Evolutionary conservation across 2,797 vertebrate genomes (phyloP), one percentile per base, ranked within the genome.

Genomic region (Phoebastria nigripes): DNA sequence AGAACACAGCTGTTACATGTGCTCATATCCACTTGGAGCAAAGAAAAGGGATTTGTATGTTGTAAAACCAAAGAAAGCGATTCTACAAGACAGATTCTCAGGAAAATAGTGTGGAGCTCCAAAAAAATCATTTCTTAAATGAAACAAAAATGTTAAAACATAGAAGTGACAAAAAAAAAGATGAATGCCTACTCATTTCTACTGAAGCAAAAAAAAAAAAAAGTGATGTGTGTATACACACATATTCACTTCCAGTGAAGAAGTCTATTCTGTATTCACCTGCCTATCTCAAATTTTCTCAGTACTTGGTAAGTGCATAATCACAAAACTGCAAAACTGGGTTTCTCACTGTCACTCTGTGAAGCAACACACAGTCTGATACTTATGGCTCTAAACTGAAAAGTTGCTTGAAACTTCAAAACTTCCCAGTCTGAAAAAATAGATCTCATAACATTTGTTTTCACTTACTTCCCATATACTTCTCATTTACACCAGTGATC

Each of bases 61-160:
- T 56, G 39, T 63, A 46, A 65, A 72, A 39, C 12, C 1, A 1
- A 44, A 59, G 9, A 51, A 51, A 56, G 37, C 0, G 1, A 31
- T 47, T 47, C 21, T 42, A 62, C 41, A 52, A 55, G 44, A 69
- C 11, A 62, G 24, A 31, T 63, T 77, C 9, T 42, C 31, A 47
- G 39, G 25, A 44, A 69, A 87, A 71, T 6, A 29, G 29, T 28
- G 19, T 37, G 24, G 79, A 72, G 19, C 12, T 61, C 35, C 4
- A 54, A 66, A 72, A 54, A 77, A 49, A 61, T 24, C 15, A 5
- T 39, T 37, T 49, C 46, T 61, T 66, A 59, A 76, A 41, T 62
- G 31, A 65, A 86, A 35, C 24, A 61, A 65, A 81, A 76, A 29
- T 26, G 16, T 25, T 56, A 74, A 67, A 74, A n/a, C 20, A 51